Evolutionary conservation across 2,797 vertebrate species (phyloP), one percentile per base, ranked within the genome.

Genomic region (Peromyscus attwateri): DNA sequence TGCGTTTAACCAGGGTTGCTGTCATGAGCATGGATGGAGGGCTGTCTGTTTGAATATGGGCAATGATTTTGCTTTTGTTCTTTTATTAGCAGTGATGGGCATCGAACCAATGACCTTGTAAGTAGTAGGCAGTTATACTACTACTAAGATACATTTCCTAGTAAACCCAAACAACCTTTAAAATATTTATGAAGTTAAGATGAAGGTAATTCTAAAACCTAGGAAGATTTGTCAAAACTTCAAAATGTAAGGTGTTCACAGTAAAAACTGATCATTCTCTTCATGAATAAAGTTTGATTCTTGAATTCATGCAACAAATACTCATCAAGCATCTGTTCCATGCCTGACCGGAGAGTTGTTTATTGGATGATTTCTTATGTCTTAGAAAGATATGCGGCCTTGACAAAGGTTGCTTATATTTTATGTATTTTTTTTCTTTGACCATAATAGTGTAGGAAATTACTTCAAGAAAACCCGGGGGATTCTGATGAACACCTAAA

Each of bases 381-480:
- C 68, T 92, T 73, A 34, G 25, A 81, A 77, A 84, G 17, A 82
- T 8, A 34, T 3, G 46, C 34, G 6, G 3, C 13, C 60, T 94
- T 87, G 55, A 83, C 70, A 92, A 89, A 82, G 10, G 25, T 60
- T n/a, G 12, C 37, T 40, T 83, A 21, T 46, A 13, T 62, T 79
- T 43, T 57, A 17, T n/a, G 5, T 93, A 57, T n/a, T 79, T 93
- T 77, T 71, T 40, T 62, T 62, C 57, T 84, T 91, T 90, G 90
- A 55, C 5, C 21, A 68, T 87, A 80, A 79, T 19, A 49, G 29
- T 62, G 9, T 37, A 29, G 29, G 37, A 94, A 89, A 90, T 79
- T 57, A 95, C 95, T 96, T 84, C 12, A 84, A 70, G 14, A 81
- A 87, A 87, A 55, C 27, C 31, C 8, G 10, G 71, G 75, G 49